Conservation (phyloP, 2,797 vertebrate genomes). For the Gymnodraco acuticeps region DNA sequence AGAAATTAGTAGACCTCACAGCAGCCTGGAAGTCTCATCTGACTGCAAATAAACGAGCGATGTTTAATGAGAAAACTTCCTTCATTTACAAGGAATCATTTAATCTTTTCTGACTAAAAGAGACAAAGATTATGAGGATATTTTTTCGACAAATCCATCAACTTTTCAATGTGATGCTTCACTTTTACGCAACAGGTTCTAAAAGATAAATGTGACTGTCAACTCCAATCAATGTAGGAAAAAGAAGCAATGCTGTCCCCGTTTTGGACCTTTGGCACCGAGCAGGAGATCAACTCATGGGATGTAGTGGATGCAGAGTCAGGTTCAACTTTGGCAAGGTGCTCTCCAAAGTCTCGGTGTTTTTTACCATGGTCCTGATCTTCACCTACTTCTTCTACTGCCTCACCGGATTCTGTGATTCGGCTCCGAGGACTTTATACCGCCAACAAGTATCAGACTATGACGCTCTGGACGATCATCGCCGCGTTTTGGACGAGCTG, state of each 20-base stretch:
- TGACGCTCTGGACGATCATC: conserved; percentile 53
- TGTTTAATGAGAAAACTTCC: conserved; percentile 16
- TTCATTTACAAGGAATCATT: neutral
- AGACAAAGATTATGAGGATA: conserved; percentile 36
- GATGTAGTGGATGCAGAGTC: conserved; percentile 89
- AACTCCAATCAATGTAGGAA: conserved; percentile 52
- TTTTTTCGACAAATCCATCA: conserved; percentile 16
- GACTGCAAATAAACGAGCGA: conserved; percentile 15
- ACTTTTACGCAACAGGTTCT: conserved; percentile 73
- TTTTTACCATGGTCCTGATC: conserved; percentile 85
- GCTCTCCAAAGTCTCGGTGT: conserved; percentile 81
- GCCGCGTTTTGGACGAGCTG: conserved; percentile 50
- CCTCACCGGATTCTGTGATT: conserved; percentile 80
- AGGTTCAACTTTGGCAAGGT: conserved; percentile 83
- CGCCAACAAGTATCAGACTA: conserved; percentile 47
- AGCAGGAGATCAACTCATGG: conserved; percentile 87
- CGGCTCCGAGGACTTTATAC: conserved; percentile 72
- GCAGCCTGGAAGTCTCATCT: conserved; percentile 25
- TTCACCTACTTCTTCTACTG: conserved; percentile 87
- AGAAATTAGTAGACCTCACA: conserved; percentile 47
- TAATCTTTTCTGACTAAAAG: neutral
- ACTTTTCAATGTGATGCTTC: conserved; percentile 34
- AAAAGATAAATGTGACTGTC: conserved; percentile 12
- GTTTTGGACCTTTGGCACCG: conserved; percentile 62
- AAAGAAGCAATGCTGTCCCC: conserved; percentile 77